Conservation (phyloP, 2,888 invertebrate genomes). For the Drosophila robusta region DNA sequence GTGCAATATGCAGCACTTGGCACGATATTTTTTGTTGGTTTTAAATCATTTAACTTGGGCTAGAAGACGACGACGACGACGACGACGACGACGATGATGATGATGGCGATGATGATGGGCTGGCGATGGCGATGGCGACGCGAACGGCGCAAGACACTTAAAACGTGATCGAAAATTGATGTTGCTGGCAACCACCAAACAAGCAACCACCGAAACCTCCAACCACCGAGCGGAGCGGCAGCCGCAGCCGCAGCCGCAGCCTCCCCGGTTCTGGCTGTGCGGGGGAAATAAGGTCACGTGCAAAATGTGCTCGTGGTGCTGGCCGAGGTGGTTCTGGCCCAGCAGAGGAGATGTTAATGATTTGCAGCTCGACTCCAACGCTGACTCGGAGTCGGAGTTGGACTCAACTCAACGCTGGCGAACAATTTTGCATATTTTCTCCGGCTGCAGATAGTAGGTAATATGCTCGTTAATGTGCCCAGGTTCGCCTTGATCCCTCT, state of each 20-base stretch:
- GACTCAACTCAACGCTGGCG: slow-evolving; percentile 17
- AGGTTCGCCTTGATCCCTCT: slow-evolving; percentile 53
- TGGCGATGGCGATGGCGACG: slow-evolving; percentile 48
- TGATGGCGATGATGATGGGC: slow-evolving; percentile 40
- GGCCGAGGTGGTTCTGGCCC: slow-evolving; percentile 52
- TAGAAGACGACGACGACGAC: slow-evolving; percentile 45
- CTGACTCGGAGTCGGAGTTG: not conserved
- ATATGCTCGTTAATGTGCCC: slow-evolving; percentile 79
- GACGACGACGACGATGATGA: slow-evolving; percentile 32
- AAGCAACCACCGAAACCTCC: slow-evolving; percentile 45
- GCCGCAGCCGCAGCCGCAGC: slow-evolving; percentile 34
- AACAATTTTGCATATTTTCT: slow-evolving; percentile 79
- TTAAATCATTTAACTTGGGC: slow-evolving; percentile 79
- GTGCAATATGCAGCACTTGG: slow-evolving; percentile 80
- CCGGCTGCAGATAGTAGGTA: slow-evolving; percentile 72
- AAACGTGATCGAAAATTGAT: slow-evolving; percentile 81
- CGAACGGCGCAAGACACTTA: slow-evolving; percentile 76
- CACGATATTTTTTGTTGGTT: slow-evolving; percentile 80
- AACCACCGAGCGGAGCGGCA: slow-evolving; percentile 15
- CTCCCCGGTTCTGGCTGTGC: slow-evolving; percentile 57
- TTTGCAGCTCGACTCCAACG: slow-evolving; percentile 62
- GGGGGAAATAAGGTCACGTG: slow-evolving; percentile 81
- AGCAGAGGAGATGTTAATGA: slow-evolving; percentile 77
- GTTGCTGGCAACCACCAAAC: slow-evolving; percentile 60
- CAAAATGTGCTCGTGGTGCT: slow-evolving; percentile 77